A percentile compares a stretch with the other conserved stretches of the same genome.
Conservation (phyloP, 2,888 invertebrate genomes). For the Lingula anatina region DNA sequence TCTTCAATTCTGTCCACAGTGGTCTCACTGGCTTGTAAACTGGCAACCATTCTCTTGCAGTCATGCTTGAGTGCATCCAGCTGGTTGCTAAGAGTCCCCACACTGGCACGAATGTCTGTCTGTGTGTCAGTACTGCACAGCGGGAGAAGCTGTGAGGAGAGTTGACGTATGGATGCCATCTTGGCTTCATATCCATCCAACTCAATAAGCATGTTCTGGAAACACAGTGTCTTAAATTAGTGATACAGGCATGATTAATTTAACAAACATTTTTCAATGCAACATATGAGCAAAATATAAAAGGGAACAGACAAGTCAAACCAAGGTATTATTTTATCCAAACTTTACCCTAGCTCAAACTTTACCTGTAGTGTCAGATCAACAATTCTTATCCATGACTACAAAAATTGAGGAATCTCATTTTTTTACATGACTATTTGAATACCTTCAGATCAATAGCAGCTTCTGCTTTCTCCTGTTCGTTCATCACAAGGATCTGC, state of each 20-base stretch:
- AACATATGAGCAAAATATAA: neutral
- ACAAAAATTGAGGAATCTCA: too few species aligned
- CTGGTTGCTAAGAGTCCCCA: conserved; percentile 31
- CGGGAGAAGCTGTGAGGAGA: neutral
- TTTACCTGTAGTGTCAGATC: too few species aligned
- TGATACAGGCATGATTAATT: neutral
- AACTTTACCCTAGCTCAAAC: too few species aligned
- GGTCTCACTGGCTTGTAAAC: neutral
- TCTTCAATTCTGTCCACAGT: neutral
- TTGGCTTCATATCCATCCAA: conserved; percentile 1
- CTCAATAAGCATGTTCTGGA: neutral
- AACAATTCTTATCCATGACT: too few species aligned
- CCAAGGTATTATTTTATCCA: conserved; percentile 9
- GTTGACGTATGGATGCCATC: neutral
- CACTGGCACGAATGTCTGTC: conserved; percentile 23
- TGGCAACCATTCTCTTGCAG: conserved; percentile 9
- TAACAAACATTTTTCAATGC: neutral
- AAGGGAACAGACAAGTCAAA: neutral
- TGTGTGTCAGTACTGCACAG: conserved; percentile 11
- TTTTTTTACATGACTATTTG: neutral
- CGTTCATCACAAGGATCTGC: conserved; percentile 17
- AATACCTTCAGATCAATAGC: conserved; percentile 20
- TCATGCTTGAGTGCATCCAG: conserved; percentile 28
- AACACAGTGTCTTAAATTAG: neutral
- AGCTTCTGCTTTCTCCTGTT: conserved; percentile 15